These are phyloP conservation scores for Alaudala cheleensis DNA, from an alignment of 2,113 vertebrate genomes.

Conservation along the genomic window DNA sequence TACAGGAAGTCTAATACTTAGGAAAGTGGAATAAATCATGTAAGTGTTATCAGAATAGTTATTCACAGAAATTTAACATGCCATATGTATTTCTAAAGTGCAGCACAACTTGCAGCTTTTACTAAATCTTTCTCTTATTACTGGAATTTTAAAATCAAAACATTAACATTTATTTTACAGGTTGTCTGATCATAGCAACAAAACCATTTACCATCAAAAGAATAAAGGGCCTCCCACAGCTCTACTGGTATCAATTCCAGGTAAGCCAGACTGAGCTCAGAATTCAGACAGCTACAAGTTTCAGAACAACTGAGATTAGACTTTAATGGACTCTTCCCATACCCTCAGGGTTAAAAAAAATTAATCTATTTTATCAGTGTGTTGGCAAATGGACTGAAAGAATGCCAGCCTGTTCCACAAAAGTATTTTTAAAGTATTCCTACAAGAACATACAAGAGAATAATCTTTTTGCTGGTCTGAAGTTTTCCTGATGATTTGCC, in stretches of 20 bases:
- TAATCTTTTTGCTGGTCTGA: background rate
- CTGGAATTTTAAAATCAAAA: background rate
- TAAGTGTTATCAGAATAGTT: background rate
- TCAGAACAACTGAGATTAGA: background rate
- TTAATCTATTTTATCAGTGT: background rate
- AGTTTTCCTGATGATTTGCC: background rate
- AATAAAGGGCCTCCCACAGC: background rate
- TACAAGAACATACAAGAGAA: background rate
- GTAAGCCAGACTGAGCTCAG: background rate
- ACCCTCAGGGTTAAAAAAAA: background rate
- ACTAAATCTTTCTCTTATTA: background rate
- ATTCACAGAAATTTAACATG: background rate
- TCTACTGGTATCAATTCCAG: background rate
- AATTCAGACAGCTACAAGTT: background rate
- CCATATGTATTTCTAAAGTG: accelerated
- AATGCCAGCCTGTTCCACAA: background rate
- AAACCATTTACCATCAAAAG: background rate
- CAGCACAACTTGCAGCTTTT: background rate
- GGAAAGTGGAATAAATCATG: background rate
- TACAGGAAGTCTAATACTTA: background rate
- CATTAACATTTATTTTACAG: background rate
- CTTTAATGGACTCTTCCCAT: background rate
- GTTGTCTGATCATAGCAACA: background rate
- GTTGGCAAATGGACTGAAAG: background rate
- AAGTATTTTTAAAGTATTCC: background rate